Conservation (phyloP, 2,888 invertebrate genomes). For the Orthonevra nobilis region DNA sequence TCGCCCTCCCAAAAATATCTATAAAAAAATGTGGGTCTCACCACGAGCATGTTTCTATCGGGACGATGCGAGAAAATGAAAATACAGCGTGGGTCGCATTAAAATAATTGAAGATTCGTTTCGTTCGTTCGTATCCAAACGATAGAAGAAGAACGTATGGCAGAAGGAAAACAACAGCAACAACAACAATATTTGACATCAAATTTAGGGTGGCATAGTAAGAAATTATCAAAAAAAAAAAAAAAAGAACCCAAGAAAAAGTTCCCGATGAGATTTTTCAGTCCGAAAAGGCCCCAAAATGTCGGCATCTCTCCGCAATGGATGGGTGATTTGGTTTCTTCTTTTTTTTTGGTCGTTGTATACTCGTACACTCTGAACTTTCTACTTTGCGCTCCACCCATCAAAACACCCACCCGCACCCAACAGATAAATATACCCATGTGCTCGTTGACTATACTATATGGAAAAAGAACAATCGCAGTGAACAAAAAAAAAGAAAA, state of each 20-base stretch:
- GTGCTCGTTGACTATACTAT: neutral
- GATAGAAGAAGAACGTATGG: constrained; percentile 20
- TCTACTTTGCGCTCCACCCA: constrained; percentile 47
- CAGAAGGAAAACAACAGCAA: constrained; percentile 16
- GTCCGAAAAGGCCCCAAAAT: constrained; percentile 62
- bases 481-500: constrained; percentile 62
- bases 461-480: constrained; percentile 47
- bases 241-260: constrained; percentile 2
- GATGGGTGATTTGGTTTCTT: constrained; percentile 48
- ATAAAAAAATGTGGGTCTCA: constrained; percentile 36
- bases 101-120: constrained; percentile 53
- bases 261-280: constrained; percentile 37
- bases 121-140: constrained; percentile 19
- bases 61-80: constrained; percentile 35
- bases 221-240: neutral
- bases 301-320: constrained; percentile 61
- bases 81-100: constrained; percentile 71
- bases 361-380: constrained; percentile 64
- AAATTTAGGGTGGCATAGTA: constrained; percentile 36
- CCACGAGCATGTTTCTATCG: constrained; percentile 12
- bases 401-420: constrained; percentile 62
- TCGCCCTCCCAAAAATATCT: constrained; percentile 46
- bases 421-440: constrained; percentile 14
- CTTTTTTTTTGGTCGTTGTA: no score
- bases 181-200: constrained; percentile 45